A percentile compares a stretch with the other conserved stretches of the same genome.
phyloP scores from a whole-genome alignment of 2,113 vertebrate genomes.

The human region GRCh38 chr1:121557001-121557500 shows the following conservation, averaged over 20 bases:
- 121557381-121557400: neutral
- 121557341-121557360: neutral
- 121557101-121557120: neutral
- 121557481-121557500: neutral
- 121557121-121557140: neutral
- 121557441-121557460: neutral
- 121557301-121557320: neutral
- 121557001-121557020: constrained; percentile 83
- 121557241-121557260: neutral
- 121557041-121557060: neutral
- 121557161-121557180: neutral
- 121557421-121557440: neutral
- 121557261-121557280: neutral
- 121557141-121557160: neutral
- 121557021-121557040: constrained; percentile 66
- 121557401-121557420: neutral
- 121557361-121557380: neutral
- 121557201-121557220: neutral
- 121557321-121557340: neutral
- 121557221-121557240: neutral
- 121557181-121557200: neutral
- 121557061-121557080: neutral
- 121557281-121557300: neutral
- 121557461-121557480: neutral
- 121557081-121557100: neutral